Percentiles rank a stretch among this genome's conserved stretches.
Evolutionary conservation across 2,113 vertebrate species (phyloP).

Genomic region (Anguilla japonica): DNA sequence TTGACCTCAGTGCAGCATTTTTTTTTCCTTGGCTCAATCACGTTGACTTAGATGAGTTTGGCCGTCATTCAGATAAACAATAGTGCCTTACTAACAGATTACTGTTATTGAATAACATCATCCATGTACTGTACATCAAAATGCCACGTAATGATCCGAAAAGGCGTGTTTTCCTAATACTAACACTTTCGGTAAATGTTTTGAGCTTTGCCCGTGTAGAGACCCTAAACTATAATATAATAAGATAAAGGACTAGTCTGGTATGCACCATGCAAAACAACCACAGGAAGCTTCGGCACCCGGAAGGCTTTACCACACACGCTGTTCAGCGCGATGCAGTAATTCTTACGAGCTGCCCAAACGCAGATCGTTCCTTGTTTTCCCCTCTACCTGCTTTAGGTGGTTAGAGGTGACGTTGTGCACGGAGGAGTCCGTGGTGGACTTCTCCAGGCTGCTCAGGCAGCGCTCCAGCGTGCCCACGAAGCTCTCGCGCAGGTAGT

Average conservation of each 20-base stretch:
- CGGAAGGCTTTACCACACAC: too few relatives aligned
- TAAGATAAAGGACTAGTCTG: too few relatives aligned
- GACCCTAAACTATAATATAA: too few relatives aligned
- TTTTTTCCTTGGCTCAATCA: background rate
- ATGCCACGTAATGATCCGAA: background rate
- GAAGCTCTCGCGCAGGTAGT: slow-evolving; percentile 95
- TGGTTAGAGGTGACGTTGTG: slow-evolving; percentile 90
- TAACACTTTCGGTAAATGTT: too few relatives aligned
- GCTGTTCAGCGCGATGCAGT: background rate
- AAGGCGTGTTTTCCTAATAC: background rate
- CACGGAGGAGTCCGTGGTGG: slow-evolving; percentile 67
- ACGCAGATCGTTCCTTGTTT: too few relatives aligned
- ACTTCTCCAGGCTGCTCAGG: slow-evolving; percentile 91
- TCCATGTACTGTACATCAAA: background rate
- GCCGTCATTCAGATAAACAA: background rate
- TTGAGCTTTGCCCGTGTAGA: too few relatives aligned
- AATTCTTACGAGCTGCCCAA: background rate
- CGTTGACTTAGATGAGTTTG: background rate
- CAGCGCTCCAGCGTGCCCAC: slow-evolving; percentile 95
- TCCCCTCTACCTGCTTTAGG: slow-evolving; percentile 85
- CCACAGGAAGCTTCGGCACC: too few relatives aligned
- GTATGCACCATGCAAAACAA: too few relatives aligned
- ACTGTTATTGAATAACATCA: background rate
- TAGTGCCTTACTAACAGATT: background rate
- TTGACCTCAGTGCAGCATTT: background rate